These are phyloP conservation scores for Pandion haliaetus DNA, from an alignment of 2,113 vertebrate genomes.

Conservation along the genomic window DNA sequence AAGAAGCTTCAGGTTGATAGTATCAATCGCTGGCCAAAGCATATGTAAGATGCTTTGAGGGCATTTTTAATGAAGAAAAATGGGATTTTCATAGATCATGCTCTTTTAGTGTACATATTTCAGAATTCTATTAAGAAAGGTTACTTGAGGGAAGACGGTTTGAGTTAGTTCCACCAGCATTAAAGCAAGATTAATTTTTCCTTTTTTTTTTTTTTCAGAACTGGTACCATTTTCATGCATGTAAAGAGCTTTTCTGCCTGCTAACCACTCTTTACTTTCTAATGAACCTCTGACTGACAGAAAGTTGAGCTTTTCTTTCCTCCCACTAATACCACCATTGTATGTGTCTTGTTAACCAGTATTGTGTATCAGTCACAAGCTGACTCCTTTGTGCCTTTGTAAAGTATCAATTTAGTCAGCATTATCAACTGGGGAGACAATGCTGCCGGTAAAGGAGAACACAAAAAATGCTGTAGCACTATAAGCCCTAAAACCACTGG, in stretches of 20 bases:
- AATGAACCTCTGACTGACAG: slow-evolving; percentile 46
- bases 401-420: slow-evolving; percentile 62
- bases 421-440: slow-evolving; percentile 39
- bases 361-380: slow-evolving; percentile 66
- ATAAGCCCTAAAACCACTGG: neutral
- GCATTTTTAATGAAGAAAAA: neutral
- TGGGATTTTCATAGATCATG: neutral
- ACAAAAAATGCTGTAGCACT: neutral
- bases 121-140: neutral
- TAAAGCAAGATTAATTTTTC: slow-evolving; percentile 15
- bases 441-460: neutral
- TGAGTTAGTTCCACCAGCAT: neutral
- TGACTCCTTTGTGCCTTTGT: slow-evolving; percentile 64
- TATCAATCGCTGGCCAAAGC: neutral
- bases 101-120: neutral
- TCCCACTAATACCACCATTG: slow-evolving; percentile 61
- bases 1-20: neutral
- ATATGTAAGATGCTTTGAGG: neutral
- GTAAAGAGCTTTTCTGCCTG: slow-evolving; percentile 34
- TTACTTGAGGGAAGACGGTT: neutral
- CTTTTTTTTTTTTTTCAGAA: neutral
- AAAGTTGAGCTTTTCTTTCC: slow-evolving; percentile 65
- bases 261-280: slow-evolving; percentile 45
- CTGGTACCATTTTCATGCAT: neutral
- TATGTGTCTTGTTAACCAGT: slow-evolving; percentile 37